Percentiles rank a stretch among this genome's conserved stretches.
phyloP scores from a whole-genome alignment of 2,888 invertebrate species.

The Alviniconcha strummeri region DNA sequence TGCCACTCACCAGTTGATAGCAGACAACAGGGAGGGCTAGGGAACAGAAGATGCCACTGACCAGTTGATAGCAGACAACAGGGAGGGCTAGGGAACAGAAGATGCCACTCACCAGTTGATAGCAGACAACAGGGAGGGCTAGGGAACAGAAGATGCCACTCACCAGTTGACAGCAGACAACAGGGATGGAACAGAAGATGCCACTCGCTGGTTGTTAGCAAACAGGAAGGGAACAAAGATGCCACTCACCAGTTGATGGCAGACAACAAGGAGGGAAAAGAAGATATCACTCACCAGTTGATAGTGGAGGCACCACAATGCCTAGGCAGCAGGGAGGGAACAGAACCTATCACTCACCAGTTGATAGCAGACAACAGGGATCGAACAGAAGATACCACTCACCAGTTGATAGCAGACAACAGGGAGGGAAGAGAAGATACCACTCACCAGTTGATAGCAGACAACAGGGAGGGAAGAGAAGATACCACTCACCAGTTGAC shows the following conservation, averaged over 20 bases:
- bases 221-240: too few species aligned
- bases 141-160: neutral
- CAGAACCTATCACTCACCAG: slow-evolving; percentile 78
- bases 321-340: slow-evolving; percentile 90
- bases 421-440: too few species aligned
- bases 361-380: slow-evolving; percentile 85
- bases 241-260: too few species aligned
- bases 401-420: slow-evolving; percentile 93
- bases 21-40: too few species aligned
- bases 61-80: slow-evolving; percentile 88
- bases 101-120: slow-evolving; percentile 85
- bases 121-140: slow-evolving; percentile 91
- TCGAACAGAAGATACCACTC: slow-evolving; percentile 82
- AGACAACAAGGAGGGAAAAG: too few species aligned
- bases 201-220: slow-evolving; percentile 88
- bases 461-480: too few species aligned
- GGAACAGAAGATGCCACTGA: slow-evolving; percentile 42
- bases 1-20: too few species aligned
- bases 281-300: slow-evolving; percentile 85
- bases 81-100: slow-evolving; percentile 92
- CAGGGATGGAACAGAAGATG: slow-evolving; percentile 85
- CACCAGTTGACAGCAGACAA: slow-evolving; percentile 88
- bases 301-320: slow-evolving; percentile 97
- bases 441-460: too few species aligned
- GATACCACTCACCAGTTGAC: too few species aligned